Base-by-base conservation (phyloP, 2,797 vertebrate genomes). In the Hafferia zeledoni region DNA sequence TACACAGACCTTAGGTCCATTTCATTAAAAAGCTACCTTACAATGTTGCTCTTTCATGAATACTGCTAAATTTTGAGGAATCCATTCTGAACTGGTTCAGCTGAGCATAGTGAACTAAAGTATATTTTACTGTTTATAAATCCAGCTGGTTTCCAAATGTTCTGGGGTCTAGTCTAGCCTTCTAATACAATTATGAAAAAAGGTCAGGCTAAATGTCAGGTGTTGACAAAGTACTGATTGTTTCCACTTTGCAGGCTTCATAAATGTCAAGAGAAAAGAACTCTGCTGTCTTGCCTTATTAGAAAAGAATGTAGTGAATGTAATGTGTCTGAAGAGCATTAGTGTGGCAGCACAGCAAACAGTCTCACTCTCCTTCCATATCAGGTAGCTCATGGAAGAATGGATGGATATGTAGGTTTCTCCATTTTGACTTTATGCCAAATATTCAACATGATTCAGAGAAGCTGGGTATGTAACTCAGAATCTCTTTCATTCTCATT, bases 141-240 rank as follows among this genome's bases (percentile, higher is more conserved):
- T 95, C 78, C 95, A 97, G 90, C 96, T 97, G 95, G 81, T 93
- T 96, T 91, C 92, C 93, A 96, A 97, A 97, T 96, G 95, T 97
- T 94, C 86, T 91, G 92, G 53, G 75, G 91, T 95, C 84, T 95
- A 88, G 89, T 89, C 90, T 95, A 92, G 92, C 93, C 64, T 90
- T 94, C 92, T 97, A 96, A 95, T 93, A 95, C 80, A 92, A 96
- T 94, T 96, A 96, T 90, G 95, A 92, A 96, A 95, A 89, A 94
- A 95, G 96, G 95, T 97, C 93, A 96, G 75, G 80, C 91, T 94
- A 93, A 96, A 96, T 96, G 96, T 96, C 92, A 96, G 94, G 96
- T 96, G 97, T 96, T 97, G 97, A 97, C 96, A 97, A 97, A 96
- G 95, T 91, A 95, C 87, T 96, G 96, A 96, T 97, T 96, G 95